Evolutionary conservation across 2,797 vertebrate species (phyloP), one percentile per base, ranked within the genome.

Genomic region (Chaetodon trifasciatus): DNA sequence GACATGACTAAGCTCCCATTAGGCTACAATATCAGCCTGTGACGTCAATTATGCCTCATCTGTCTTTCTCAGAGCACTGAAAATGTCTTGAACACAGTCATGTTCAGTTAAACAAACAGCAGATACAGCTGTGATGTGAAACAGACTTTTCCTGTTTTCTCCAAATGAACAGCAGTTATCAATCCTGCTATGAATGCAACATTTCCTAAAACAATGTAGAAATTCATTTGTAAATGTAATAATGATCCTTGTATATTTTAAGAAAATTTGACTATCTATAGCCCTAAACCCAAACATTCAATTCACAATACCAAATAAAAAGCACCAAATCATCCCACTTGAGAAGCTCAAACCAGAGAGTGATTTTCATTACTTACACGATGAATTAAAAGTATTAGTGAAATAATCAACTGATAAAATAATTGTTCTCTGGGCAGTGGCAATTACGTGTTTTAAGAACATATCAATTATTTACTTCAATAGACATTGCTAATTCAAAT

Each of bases 21-120:
- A 55, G 55, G 23, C 15, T 58, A 60, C 76, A 78, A 78, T 66
- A 79, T n/a, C 42, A 70, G 42, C 52, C 49, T 69, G 58, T 76
- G 58, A 72, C 24, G 37, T 78, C 64, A 56, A 15, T 52, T 44
- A 40, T 58, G 39, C 39, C 42, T 82, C 57, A 66, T 75, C 47
- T 19, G 0, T 64, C 21, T 44, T 65, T 39, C 40, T 57, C 52
- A 42, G 56, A 28, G 21, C 35, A 28, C n/a, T 73, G 49, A 56
- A 50, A n/a, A 28, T 35, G 13, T 56, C 24, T 40, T 2, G 7
- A 46, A 39, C 57, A 68, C 24, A 77, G 21, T 15, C 40, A 70
- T 46, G 52, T 17, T 63, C 16, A 39, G 7, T 44, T 19, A 24
- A 49, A 73, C 39, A 66, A 76, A 56, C n/a, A 57, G n/a, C 17